A percentile compares a stretch with the other conserved stretches of the same genome.
phyloP scores from a whole-genome alignment of 2,113 vertebrate genomes.

The Chaetodon trifascialis region DNA sequence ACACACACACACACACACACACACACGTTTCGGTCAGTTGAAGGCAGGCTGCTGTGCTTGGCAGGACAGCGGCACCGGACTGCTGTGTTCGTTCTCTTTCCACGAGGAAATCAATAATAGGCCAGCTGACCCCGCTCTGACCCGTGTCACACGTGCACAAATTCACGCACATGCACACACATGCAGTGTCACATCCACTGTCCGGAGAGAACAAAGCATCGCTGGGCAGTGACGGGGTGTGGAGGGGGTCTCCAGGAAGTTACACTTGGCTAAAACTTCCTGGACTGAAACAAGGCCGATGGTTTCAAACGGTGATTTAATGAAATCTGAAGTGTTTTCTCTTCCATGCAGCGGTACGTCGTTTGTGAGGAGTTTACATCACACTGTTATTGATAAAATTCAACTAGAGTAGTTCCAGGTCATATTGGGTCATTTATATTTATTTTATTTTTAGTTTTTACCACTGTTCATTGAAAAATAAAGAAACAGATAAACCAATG shows the following conservation, averaged over 20 bases:
- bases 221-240: conserved; percentile 55
- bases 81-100: conserved; percentile 35
- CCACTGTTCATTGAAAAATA: not conserved
- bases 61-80: not conserved
- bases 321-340: conserved; percentile 31
- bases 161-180: conserved; percentile 30
- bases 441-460: not conserved
- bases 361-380: not conserved
- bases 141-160: conserved; percentile 49
- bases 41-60: conserved; percentile 12
- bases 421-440: not conserved
- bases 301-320: conserved; percentile 8
- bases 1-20: not conserved
- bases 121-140: conserved; percentile 61
- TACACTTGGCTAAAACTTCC: conserved; percentile 71
- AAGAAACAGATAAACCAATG: not conserved
- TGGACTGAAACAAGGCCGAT: conserved; percentile 51
- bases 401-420: not conserved
- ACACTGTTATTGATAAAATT: not conserved
- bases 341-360: rapidly evolving
- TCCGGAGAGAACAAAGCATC: conserved; percentile 70
- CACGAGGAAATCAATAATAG: conserved; percentile 71
- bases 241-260: conserved; percentile 72
- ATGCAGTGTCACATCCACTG: conserved; percentile 51
- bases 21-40: not conserved